Conservation (phyloP, 2,888 invertebrate species). For the Periphyllus acericola region DNA sequence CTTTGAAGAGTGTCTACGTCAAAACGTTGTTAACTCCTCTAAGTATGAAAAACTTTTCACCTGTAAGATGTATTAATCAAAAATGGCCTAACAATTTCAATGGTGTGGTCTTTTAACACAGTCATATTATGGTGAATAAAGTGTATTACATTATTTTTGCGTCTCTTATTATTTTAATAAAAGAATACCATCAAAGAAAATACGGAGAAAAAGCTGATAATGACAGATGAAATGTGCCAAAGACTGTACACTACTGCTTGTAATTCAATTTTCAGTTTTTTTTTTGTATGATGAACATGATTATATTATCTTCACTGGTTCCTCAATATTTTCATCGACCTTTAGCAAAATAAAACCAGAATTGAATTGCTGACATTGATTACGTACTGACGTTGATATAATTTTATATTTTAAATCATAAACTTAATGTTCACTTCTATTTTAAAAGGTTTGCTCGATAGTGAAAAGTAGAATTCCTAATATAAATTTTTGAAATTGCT, state of each 20-base stretch:
- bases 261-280: constrained; percentile 39
- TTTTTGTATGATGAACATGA: constrained; percentile 24
- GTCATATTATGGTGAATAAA: constrained; percentile 26
- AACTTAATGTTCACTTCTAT: constrained; percentile 1
- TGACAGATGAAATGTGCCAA: constrained; percentile 57
- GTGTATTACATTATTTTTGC: constrained; percentile 34
- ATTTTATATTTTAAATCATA: constrained; percentile 36
- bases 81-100: constrained; percentile 16
- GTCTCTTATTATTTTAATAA: constrained; percentile 35
- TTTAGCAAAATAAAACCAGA: constrained; percentile 41
- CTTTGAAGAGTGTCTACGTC: background rate
- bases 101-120: background rate
- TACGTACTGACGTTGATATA: constrained; percentile 24
- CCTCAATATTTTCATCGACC: constrained; percentile 42
- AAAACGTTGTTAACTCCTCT: constrained; percentile 4
- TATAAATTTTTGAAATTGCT: background rate
- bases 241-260: constrained; percentile 33
- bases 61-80: constrained; percentile 37
- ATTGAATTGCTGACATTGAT: constrained; percentile 46
- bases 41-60: constrained; percentile 12
- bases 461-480: background rate
- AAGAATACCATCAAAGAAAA: constrained; percentile 38
- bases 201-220: constrained; percentile 31
- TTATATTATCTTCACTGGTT: constrained; percentile 35
- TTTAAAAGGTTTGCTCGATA: background rate